A percentile compares a stretch with the other conserved stretches of the same genome.
Conservation (phyloP, 92 coral and sea anemone species). For the Diadumene lineata region DNA sequence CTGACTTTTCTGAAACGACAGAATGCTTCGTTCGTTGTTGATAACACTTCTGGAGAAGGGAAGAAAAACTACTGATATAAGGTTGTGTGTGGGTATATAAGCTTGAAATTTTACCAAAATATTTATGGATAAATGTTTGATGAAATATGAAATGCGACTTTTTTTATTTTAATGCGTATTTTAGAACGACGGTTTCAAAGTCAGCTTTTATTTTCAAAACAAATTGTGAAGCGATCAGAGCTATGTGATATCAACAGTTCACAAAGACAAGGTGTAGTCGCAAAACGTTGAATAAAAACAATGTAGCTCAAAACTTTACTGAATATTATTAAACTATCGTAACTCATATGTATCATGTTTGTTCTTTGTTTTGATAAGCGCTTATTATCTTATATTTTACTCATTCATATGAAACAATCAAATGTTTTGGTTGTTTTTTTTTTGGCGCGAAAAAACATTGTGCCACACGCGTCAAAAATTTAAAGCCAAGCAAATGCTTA, state of each 20-base stretch:
- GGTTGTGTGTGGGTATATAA: conserved; percentile 13
- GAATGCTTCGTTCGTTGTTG: neutral
- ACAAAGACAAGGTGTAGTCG: too few species aligned
- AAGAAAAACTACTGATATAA: conserved; percentile 1
- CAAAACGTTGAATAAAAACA: too few species aligned
- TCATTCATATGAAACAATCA: too few species aligned
- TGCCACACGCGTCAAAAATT: neutral
- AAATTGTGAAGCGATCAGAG: too few species aligned
- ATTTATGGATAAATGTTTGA: neutral
- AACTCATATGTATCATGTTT: too few species aligned
- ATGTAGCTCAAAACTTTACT: too few species aligned
- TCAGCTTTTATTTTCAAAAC: too few species aligned
- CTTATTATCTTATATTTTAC: neutral
- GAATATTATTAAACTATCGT: too few species aligned
- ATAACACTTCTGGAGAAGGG: neutral
- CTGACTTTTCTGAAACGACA: neutral
- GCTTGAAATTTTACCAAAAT: neutral
- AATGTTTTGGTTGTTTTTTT: too few species aligned
- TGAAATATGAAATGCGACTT: conserved; percentile 20
- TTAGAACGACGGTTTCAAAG: conserved; percentile 12
- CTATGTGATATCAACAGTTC: too few species aligned
- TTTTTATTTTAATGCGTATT: conserved; percentile 13
- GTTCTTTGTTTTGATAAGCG: neutral
- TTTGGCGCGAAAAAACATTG: conserved; percentile 6
- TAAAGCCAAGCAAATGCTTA: too few species aligned